phyloP scores from a whole-genome alignment of 2,797 vertebrate genomes.

The Gobionotothen gibberifrons region DNA sequence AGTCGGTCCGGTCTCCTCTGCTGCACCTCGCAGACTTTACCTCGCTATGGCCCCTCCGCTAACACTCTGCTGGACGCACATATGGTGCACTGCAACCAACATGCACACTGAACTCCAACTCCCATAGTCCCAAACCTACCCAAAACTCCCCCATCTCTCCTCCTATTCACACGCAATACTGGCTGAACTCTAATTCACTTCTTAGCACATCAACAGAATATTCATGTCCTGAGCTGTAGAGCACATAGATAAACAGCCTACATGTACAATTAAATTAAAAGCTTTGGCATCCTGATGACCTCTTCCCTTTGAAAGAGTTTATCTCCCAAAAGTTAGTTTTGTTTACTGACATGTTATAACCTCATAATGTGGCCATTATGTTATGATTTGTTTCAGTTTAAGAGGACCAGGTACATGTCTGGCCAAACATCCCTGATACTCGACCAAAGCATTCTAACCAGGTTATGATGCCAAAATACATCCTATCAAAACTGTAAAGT shows the following conservation, averaged over 20 bases:
- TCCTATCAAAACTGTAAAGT: slow-evolving; percentile 2
- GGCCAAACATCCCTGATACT: not conserved
- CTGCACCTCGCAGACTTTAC: slow-evolving; percentile 20
- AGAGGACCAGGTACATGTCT: no score
- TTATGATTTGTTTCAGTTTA: no score
- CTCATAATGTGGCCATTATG: not conserved
- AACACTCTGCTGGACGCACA: slow-evolving; percentile 40
- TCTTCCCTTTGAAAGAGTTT: not conserved
- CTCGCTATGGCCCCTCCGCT: slow-evolving; percentile 46
- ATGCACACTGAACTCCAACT: slow-evolving; percentile 45
- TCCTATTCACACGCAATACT: slow-evolving; percentile 12
- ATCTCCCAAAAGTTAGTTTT: not conserved
- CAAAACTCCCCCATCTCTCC: not conserved
- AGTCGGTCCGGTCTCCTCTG: slow-evolving; percentile 13
- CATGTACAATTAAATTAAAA: not conserved
- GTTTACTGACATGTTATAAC: not conserved
- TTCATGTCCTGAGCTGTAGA: not conserved
- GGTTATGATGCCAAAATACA: not conserved
- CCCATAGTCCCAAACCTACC: slow-evolving; percentile 9
- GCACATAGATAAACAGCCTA: not conserved
- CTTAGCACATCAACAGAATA: slow-evolving; percentile 14
- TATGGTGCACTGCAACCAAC: slow-evolving; percentile 31
- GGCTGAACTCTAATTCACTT: slow-evolving; percentile 11
- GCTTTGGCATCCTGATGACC: not conserved
- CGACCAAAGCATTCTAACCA: not conserved